Evolutionary conservation across 2,888 invertebrate genomes (phyloP).

Genomic region (Endomychus coccineus): DNA sequence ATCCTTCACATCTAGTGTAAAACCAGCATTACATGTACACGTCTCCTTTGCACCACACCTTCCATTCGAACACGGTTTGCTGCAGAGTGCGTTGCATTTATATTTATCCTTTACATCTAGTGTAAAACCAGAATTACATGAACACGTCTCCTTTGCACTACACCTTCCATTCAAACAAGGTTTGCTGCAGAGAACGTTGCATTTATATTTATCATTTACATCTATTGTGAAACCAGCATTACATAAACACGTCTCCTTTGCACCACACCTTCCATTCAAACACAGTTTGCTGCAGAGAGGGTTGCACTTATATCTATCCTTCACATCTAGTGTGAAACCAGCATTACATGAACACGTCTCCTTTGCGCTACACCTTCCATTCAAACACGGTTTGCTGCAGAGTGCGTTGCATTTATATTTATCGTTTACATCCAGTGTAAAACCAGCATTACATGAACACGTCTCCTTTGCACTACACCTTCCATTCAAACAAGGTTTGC

Average conservation of each 20-base stretch:
- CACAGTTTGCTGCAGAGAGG: constrained; percentile 33
- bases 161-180: constrained; percentile 26
- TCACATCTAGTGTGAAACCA: constrained; percentile 46
- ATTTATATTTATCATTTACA: constrained; percentile 14
- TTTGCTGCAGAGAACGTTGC: constrained; percentile 22
- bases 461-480: constrained; percentile 27
- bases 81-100: constrained; percentile 26
- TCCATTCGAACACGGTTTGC: constrained; percentile 32
- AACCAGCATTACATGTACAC: constrained; percentile 49
- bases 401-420: constrained; percentile 23
- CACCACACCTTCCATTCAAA: constrained; percentile 35
- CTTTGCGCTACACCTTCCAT: constrained; percentile 36
- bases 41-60: constrained; percentile 35
- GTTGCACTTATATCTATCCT: constrained; percentile 16
- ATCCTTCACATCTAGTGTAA: constrained; percentile 39
- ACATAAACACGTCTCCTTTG: constrained; percentile 40
- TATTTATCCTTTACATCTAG: constrained; percentile 22
- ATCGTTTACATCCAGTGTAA: constrained; percentile 18
- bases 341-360: constrained; percentile 44
- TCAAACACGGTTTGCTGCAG: constrained; percentile 25
- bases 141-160: constrained; percentile 22
- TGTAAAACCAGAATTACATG: constrained; percentile 29
- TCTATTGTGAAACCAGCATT: constrained; percentile 12
- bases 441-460: constrained; percentile 28
- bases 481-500: constrained; percentile 38